Evolutionary conservation across 92 coral and sea anemone genomes (phyloP).

Genomic region (Nematostella vectensis): DNA sequence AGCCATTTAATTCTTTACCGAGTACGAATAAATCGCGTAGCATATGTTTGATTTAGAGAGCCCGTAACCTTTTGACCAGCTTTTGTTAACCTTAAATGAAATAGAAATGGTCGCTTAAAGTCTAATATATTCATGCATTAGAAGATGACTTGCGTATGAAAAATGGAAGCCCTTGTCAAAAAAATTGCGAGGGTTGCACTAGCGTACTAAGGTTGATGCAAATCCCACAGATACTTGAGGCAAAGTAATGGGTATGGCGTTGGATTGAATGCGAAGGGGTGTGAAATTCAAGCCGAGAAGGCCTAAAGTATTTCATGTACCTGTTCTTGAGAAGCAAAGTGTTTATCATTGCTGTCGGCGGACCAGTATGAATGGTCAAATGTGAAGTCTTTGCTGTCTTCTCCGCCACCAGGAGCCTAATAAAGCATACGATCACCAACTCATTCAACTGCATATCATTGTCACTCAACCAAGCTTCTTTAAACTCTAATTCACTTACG

Average conservation of each 20-base stretch:
- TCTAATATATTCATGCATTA: too few species aligned
- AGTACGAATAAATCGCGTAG: too few species aligned
- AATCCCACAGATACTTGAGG: too few species aligned
- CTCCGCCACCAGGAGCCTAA: constrained; percentile 28
- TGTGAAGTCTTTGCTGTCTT: constrained; percentile 85
- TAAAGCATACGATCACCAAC: constrained; percentile 2
- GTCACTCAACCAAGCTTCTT: not conserved
- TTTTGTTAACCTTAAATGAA: not conserved
- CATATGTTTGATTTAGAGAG: not conserved
- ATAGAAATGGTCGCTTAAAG: not conserved
- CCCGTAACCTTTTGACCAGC: not conserved
- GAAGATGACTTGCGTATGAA: too few species aligned
- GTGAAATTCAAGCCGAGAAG: not conserved
- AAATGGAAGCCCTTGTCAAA: too few species aligned
- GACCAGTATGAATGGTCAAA: constrained; percentile 97
- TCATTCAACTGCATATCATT: not conserved
- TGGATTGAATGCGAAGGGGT: too few species aligned
- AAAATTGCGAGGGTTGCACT: not conserved
- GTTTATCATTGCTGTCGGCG: constrained; percentile 86
- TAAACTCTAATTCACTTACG: constrained; percentile 41
- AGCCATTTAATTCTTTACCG: too few species aligned
- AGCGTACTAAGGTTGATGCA: too few species aligned
- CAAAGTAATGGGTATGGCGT: too few species aligned
- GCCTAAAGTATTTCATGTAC: constrained; percentile 12
- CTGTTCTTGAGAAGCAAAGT: constrained; percentile 92